These are phyloP conservation scores for Clytia hemisphaerica DNA, from an alignment of 30 jellyfish, hydroid and myxozoan genomes.

Conservation along the genomic window DNA sequence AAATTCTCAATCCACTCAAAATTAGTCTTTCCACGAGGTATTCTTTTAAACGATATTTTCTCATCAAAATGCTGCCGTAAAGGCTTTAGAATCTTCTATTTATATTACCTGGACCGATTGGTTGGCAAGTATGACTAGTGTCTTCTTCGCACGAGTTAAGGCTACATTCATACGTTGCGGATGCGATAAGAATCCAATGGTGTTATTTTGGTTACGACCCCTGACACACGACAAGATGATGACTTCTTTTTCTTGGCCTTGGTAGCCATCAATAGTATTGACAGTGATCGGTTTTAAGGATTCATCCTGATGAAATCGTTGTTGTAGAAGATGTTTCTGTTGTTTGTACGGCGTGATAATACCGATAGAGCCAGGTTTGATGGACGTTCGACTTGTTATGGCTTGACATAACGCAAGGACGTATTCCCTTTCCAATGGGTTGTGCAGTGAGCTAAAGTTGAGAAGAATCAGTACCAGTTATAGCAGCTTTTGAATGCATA, in stretches of 20 bases:
- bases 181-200: conserved; percentile 74
- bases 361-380: conserved; percentile 33
- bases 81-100: too few species aligned
- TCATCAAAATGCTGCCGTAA: too few species aligned
- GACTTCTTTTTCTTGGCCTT: conserved; percentile 83
- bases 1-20: too few species aligned
- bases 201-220: conserved; percentile 38
- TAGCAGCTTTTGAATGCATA: too few species aligned
- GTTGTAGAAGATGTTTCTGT: conserved; percentile 32
- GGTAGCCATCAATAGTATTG: conserved; percentile 89
- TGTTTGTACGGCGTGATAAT: conserved; percentile 77
- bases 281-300: conserved; percentile 29
- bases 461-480: too few species aligned
- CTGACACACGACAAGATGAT: conserved; percentile 84
- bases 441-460: conserved; percentile 50
- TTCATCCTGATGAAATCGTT: neutral
- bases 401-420: conserved; percentile 41
- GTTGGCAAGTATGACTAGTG: conserved; percentile 60
- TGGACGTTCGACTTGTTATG: conserved; percentile 9
- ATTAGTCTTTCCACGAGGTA: too few species aligned
- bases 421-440: conserved; percentile 62
- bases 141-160: conserved; percentile 81
- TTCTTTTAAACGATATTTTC: too few species aligned
- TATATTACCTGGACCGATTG: conserved; percentile 63
- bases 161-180: conserved; percentile 96